Evolutionary conservation across 2,113 vertebrate species (phyloP), one percentile per base, ranked within the genome.

Genomic region (Gopherus flavomarginatus): DNA sequence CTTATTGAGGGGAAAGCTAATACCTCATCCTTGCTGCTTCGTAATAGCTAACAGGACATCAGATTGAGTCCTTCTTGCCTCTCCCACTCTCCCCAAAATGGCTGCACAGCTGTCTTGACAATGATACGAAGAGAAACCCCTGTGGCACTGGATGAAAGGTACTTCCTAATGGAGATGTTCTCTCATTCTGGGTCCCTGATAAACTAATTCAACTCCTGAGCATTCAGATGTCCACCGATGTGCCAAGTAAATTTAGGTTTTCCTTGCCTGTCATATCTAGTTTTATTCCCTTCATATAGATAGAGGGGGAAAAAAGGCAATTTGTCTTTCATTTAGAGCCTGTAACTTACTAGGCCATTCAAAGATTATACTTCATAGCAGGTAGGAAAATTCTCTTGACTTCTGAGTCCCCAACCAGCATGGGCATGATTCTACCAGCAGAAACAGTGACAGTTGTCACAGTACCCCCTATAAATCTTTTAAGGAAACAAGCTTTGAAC

Each of bases 51-150:
- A 50, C 29, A 90, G 89, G 72, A 86, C 78, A 81, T 69, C 85
- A 96, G 72, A 38, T 57, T 78, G 27, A 53, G 65, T 92, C 81
- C 94, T 96, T 92, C 93, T 88, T 95, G 89, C 96, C 97, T 72
- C 19, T 14, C 31, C 19, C 52, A 19, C 65, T 29, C 31, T 17
- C 16, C 89, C 38, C 79, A 96, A 93, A 95, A 90, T 0, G 0
- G 27, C 44, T 89, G 83, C 85, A 78, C 72, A 95, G 81, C 83
- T 72, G 75, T 85, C 88, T 90, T 2, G 0, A 93, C 90, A 95
- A 94, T 38, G 5, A 92, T 54, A 94, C 81, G 65, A 29, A 90
- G 79, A 93, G 94, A 81, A 91, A 92, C 31, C 26, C 0, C 0
- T 26, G 65, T 62, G 90, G 91, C 16, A 53, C 69, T 86, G 78